Percentiles rank a stretch among this genome's conserved stretches.
These are phyloP conservation scores for Phorcus lineatus DNA, from an alignment of 2,888 invertebrate genomes.

Conservation along the genomic window DNA sequence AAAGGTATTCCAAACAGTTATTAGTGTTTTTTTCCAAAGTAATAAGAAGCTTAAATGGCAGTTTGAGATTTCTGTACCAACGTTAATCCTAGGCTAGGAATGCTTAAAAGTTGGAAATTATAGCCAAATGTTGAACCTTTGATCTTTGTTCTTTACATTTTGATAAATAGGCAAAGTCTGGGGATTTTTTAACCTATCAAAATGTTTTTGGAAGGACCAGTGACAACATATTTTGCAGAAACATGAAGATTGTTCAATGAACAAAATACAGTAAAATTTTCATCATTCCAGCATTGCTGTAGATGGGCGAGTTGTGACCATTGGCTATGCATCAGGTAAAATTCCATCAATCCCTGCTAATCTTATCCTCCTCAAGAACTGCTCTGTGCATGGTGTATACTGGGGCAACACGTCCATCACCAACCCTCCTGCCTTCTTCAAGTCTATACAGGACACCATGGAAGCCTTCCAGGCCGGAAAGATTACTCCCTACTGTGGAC, in stretches of 20 bases:
- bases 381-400: constrained; percentile 78
- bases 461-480: constrained; percentile 81
- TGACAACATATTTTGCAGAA: too few species aligned
- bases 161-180: too few species aligned
- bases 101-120: too few species aligned
- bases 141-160: too few species aligned
- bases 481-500: constrained; percentile 80
- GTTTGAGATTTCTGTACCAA: too few species aligned
- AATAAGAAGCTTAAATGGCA: too few species aligned
- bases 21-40: too few species aligned
- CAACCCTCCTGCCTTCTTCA: constrained; percentile 77
- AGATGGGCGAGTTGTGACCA: constrained; percentile 78
- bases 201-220: too few species aligned
- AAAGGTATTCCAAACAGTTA: constrained; percentile 78
- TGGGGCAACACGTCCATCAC: constrained; percentile 77
- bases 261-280: constrained; percentile 35
- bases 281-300: constrained; percentile 77
- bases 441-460: constrained; percentile 80
- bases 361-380: constrained; percentile 76
- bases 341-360: constrained; percentile 77
- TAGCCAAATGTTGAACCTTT: too few species aligned
- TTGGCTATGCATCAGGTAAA: constrained; percentile 78
- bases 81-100: too few species aligned
- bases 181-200: too few species aligned
- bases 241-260: too few species aligned